These are phyloP conservation scores for Botia almorhae DNA, from an alignment of 2,797 vertebrate species.

Conservation along the genomic window DNA sequence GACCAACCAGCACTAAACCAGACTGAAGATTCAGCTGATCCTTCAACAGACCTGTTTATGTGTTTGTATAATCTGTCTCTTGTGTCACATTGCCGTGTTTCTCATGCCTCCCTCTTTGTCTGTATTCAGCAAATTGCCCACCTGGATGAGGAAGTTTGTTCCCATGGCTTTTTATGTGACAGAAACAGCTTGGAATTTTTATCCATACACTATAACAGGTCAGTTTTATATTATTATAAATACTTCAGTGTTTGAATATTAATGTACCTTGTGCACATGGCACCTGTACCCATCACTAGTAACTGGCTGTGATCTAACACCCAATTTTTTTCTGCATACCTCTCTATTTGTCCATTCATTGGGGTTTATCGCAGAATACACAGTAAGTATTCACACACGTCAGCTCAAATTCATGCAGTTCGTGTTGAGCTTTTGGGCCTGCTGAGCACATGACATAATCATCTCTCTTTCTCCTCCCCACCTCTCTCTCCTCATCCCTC, in stretches of 20 bases:
- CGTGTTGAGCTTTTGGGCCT: constrained; percentile 53
- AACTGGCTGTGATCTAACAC: constrained; percentile 36
- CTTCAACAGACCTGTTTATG: not conserved
- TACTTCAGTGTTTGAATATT: constrained; percentile 12
- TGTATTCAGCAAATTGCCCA: constrained; percentile 79
- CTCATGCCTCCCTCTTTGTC: constrained; percentile 33
- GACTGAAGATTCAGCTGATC: not conserved
- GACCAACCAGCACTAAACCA: not conserved
- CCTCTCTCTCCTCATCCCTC: not conserved
- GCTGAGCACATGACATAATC: constrained; percentile 45
- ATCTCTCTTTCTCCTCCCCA: constrained; percentile 17
- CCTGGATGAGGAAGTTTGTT: constrained; percentile 78
- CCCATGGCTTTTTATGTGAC: constrained; percentile 84
- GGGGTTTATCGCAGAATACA: constrained; percentile 74
- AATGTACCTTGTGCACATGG: not conserved
- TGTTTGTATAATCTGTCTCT: not conserved
- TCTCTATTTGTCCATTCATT: constrained; percentile 47
- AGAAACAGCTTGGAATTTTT: constrained; percentile 87
- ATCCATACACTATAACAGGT: constrained; percentile 85
- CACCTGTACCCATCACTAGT: constrained; percentile 7
- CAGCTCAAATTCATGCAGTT: constrained; percentile 64
- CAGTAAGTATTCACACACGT: constrained; percentile 77
- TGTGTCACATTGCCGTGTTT: constrained; percentile 4
- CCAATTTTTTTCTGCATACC: constrained; percentile 29
- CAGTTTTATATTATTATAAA: constrained; percentile 34